These are phyloP conservation scores for Poeciliopsis infans DNA, from an alignment of 2,797 vertebrate species.

Conservation along the genomic window DNA sequence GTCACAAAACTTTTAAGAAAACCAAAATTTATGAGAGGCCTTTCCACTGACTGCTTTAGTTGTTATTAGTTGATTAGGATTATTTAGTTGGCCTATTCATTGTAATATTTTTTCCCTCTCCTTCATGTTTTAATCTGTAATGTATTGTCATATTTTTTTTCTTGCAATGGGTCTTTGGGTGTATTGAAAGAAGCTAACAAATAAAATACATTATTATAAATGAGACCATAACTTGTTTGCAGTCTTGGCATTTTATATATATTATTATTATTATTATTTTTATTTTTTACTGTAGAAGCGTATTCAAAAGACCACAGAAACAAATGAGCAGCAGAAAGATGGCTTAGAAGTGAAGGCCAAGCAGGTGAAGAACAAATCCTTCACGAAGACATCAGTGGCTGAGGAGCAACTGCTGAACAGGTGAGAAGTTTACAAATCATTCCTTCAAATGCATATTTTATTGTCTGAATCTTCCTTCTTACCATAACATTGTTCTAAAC, in stretches of 20 bases:
- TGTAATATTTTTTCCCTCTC: too few relatives aligned
- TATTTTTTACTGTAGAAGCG: slow-evolving; percentile 42
- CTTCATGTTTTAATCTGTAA: too few relatives aligned
- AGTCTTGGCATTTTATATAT: not conserved
- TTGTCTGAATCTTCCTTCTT: not conserved
- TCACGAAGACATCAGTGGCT: slow-evolving; percentile 48
- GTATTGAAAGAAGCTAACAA: too few relatives aligned
- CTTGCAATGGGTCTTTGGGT: too few relatives aligned
- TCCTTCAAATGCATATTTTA: not conserved
- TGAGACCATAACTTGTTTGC: not conserved
- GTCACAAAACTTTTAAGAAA: not conserved
- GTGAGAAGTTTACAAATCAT: slow-evolving; percentile 38
- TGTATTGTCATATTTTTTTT: too few relatives aligned
- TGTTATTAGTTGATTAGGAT: not conserved
- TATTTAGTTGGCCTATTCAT: too few relatives aligned
- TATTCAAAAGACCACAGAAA: slow-evolving; percentile 15
- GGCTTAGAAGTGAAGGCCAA: slow-evolving; percentile 1
- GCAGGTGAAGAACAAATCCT: slow-evolving; percentile 9
- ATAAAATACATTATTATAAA: too few relatives aligned
- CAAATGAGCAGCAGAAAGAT: slow-evolving; percentile 17
- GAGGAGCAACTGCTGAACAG: slow-evolving; percentile 67
- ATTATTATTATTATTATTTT: not conserved
- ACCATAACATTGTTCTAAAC: not conserved
- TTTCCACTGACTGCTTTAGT: not conserved
- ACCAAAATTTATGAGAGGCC: not conserved